Percentiles rank a stretch among this genome's conserved stretches.
Conservation (phyloP, 1,140 invertebrate species). For the Heterodera schachtii region DNA sequence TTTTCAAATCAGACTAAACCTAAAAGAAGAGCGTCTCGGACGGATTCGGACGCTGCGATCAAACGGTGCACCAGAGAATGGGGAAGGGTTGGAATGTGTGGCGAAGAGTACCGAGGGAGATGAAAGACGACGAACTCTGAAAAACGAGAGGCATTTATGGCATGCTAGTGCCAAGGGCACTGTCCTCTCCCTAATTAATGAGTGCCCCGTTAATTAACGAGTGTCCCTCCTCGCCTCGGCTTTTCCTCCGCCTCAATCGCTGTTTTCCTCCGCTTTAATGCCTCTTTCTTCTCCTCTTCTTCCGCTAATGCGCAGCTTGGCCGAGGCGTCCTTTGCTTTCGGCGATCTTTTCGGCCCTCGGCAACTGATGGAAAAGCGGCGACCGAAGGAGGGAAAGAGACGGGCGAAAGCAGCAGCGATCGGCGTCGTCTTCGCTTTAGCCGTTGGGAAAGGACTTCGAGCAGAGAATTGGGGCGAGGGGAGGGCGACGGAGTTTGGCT, state of each 20-base stretch:
- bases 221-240: neutral
- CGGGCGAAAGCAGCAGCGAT: constrained; percentile 1
- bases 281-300: constrained; percentile 8
- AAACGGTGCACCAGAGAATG: no score
- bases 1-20: neutral
- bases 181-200: no score
- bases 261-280: neutral
- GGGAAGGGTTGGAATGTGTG: neutral
- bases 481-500: neutral
- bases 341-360: constrained; percentile 12
- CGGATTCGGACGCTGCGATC: no score
- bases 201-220: no score
- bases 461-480: neutral
- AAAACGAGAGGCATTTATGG: neutral
- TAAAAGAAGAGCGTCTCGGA: neutral
- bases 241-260: neutral
- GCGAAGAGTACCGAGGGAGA: neutral
- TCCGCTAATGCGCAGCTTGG: constrained; percentile 14
- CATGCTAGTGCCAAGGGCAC: no score
- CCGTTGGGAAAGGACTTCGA: constrained; percentile 10
- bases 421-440: neutral
- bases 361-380: neutral
- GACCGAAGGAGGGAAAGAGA: neutral
- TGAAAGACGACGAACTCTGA: neutral
- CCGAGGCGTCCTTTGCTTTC: constrained; percentile 20